Conservation (phyloP, 1,140 invertebrate genomes). For the Bradysia coprophila region DNA sequence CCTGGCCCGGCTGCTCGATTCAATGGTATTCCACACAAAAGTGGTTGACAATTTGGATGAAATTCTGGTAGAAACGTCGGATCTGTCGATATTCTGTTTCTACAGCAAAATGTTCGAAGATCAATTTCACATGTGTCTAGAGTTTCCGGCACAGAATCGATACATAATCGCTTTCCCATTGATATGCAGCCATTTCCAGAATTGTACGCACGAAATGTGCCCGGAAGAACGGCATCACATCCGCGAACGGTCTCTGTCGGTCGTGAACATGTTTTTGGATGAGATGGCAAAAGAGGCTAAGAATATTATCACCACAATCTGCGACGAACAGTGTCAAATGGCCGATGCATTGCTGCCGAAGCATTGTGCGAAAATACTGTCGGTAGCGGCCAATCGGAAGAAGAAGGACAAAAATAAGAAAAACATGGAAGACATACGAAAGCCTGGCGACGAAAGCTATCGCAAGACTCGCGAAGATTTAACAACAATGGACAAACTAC, state of each 20-base stretch:
- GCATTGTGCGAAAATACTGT: conserved; percentile 79
- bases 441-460: conserved; percentile 87
- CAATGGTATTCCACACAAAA: conserved; percentile 91
- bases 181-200: conserved; percentile 95
- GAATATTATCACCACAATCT: conserved; percentile 96
- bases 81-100: conserved; percentile 94
- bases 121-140: conserved; percentile 96
- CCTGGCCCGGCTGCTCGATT: conserved; percentile 83
- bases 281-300: conserved; percentile 99
- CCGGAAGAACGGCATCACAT: conserved; percentile 97
- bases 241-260: conserved; percentile 83
- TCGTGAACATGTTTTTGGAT: conserved; percentile 94
- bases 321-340: conserved; percentile 90
- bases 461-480: conserved; percentile 89
- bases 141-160: conserved; percentile 94
- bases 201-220: conserved; percentile 93
- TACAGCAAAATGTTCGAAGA: conserved; percentile 95
- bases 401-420: conserved; percentile 87
- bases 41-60: conserved; percentile 98
- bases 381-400: conserved; percentile 71
- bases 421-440: conserved; percentile 60
- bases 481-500: conserved; percentile 96
- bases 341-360: conserved; percentile 87
- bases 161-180: conserved; percentile 96
- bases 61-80: conserved; percentile 88